Base-by-base conservation (phyloP, 1,140 invertebrate species). In the Eueides isabella region DNA sequence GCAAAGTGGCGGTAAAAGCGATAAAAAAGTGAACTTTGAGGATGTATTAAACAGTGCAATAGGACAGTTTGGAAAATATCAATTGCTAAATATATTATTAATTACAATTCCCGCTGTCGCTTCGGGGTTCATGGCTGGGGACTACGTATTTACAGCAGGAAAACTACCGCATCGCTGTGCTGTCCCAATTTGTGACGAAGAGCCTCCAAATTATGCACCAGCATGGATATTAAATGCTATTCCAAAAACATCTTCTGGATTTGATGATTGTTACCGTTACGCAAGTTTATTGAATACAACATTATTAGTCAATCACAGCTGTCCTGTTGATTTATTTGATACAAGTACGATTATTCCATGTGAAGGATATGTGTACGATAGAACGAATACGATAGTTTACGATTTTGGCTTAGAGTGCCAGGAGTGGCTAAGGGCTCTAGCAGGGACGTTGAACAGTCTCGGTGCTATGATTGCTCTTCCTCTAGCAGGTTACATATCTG, bases 401-500 rank as follows among this genome's bases (percentile, higher is more conserved):
- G 90, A 92, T 78, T 92, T 91, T 70, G 78, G 81, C 63, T 74
- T 92, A 33, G 86, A 88, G 76, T 92, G 90, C 72, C 75, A 89
- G 67, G 90, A 92, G 76, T 92, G 90, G 90, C 72, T 86, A 0
- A 80, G 90, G 66, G 84, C 88, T 31, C 72, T 92, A 19, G 80
- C 88, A 14, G 89, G 89, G 6, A 91, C 89, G 6, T 80, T 92
- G 38, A 91, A 91, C 61, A 90, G 88, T 78, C 72, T 88, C 6
- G 90, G 89, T 30, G 88, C 80, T 19, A 87, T 92, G 85, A 66
- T 92, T 23, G 82, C 83, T 5, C 85, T 92, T 3, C 78, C 85
- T 4, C 19, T 92, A 29, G 88, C 90, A 7, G 90, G 90, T 0
- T 90, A 83, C 31, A 79, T 91, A 64, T 92, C 90, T n/a, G 90